Evolutionary conservation across 2,113 vertebrate species (phyloP), one percentile per base, ranked within the genome.

Genomic region (Clarias batrachus): DNA sequence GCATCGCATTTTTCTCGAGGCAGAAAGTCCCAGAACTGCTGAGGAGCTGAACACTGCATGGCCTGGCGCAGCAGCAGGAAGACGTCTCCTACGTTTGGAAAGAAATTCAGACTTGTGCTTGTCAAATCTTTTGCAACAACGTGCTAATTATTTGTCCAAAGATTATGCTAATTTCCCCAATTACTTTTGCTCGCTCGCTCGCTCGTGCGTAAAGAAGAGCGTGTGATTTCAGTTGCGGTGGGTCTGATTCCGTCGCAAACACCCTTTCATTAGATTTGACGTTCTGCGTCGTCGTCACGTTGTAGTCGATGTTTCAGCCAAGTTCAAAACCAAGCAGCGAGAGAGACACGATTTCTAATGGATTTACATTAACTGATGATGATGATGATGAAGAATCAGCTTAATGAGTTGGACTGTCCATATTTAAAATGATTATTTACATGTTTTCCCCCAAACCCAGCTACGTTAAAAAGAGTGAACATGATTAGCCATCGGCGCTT

Each of bases 101-200:
- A 16, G 48, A n/a, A 25, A 6, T 27, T 27, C 41, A n/a, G 48
- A 16, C 23, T n/a, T 77, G 23, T 54, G 74, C 25, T 19, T 54
- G 74, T 77, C 74, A 77, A 56, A 77, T 27, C 48, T 54, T 56
- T 27, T 17, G 2, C 25, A 77, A 77, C 48, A 77, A 17, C 9
- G 74, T 27, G n/a, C 73, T 77, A 77, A 77, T 77, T n/a, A 77
- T 56, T 27, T n/a, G 74, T 56, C 74, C 25, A 27, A 27, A 9
- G 52, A 56, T 77, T 56, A 77, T 56, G 73, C 73, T 54, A 76
- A 76, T 76, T 76, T 54, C 23, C 48, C 41, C 19, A 76, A n/a
- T 76, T 74, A 48, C 71, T 23, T 23, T 25, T 16, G 73, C 37
- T 48, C 25, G 71, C 73, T 48, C 25, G 71, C 73, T 76, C n/a